A percentile compares a stretch with the other conserved stretches of the same genome.
Conservation (phyloP, 2,888 invertebrate genomes). For the Adelognathus sp. region DNA sequence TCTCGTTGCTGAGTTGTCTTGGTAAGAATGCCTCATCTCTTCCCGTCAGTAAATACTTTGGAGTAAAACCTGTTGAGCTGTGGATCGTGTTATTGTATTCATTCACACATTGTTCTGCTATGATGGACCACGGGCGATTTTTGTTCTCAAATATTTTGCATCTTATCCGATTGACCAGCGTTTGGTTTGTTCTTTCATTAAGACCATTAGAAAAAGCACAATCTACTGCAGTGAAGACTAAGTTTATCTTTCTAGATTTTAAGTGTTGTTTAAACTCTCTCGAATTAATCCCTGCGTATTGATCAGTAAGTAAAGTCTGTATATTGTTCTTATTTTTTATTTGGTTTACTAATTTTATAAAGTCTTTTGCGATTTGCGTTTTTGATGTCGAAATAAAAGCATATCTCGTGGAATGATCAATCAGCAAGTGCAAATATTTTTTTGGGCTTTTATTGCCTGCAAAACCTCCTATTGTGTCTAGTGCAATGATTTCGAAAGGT, state of each 20-base stretch:
- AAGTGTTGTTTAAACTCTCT: slow-evolving; percentile 59
- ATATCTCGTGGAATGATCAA: slow-evolving; percentile 62
- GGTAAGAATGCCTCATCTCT: slow-evolving; percentile 49
- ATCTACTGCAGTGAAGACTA: slow-evolving; percentile 60
- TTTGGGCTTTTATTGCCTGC: slow-evolving; percentile 59
- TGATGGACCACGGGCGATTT: slow-evolving; percentile 60
- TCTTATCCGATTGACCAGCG: slow-evolving; percentile 62
- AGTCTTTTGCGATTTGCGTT: slow-evolving; percentile 55
- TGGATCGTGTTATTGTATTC: slow-evolving; percentile 64
- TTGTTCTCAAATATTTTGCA: slow-evolving; percentile 61
- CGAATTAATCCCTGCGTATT: slow-evolving; percentile 63
- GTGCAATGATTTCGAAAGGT: slow-evolving; percentile 59
- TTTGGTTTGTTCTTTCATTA: slow-evolving; percentile 64
- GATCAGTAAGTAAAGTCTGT: slow-evolving; percentile 57
- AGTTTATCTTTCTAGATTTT: slow-evolving; percentile 51
- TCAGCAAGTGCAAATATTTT: slow-evolving; percentile 57
- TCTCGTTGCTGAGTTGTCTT: slow-evolving; percentile 49
- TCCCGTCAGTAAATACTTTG: slow-evolving; percentile 61
- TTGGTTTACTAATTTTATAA: slow-evolving; percentile 52
- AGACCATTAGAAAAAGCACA: slow-evolving; percentile 61
- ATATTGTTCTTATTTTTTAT: slow-evolving; percentile 55
- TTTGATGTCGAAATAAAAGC: slow-evolving; percentile 57
- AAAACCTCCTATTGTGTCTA: slow-evolving; percentile 63
- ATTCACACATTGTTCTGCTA: slow-evolving; percentile 61
- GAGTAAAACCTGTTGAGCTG: slow-evolving; percentile 60